A percentile compares a stretch with the other conserved stretches of the same genome.
phyloP scores from a whole-genome alignment of 2,797 vertebrate genomes.

The Neostethus bicornis region DNA sequence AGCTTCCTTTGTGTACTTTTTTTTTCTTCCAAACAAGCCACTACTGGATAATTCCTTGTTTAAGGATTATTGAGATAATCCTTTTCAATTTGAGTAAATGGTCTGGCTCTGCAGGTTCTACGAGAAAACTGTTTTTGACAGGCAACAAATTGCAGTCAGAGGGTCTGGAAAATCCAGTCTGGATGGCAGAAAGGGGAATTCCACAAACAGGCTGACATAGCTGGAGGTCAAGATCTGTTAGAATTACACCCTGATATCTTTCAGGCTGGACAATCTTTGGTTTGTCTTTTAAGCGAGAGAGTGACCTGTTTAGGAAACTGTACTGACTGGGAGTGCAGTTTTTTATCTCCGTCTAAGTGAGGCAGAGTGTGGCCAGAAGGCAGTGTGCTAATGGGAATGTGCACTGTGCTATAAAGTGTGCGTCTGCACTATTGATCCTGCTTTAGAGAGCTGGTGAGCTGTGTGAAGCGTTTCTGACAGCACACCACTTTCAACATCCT shows the following conservation, averaged over 20 bases:
- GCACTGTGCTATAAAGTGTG: conserved; percentile 58
- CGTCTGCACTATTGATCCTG: conserved; percentile 70
- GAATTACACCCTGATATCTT: conserved; percentile 38
- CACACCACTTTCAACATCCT: conserved; percentile 57
- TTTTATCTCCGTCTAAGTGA: conserved; percentile 63
- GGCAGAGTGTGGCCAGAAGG: conserved; percentile 70
- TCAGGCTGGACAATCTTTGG: conserved; percentile 28
- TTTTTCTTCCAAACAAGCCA: conserved; percentile 79
- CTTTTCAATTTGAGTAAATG: conserved; percentile 72
- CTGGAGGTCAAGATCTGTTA: conserved; percentile 65
- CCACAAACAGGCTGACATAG: conserved; percentile 47
- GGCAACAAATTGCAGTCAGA: conserved; percentile 64
- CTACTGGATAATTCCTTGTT: conserved; percentile 81
- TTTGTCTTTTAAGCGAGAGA: conserved; percentile 34
- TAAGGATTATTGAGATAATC: conserved; percentile 83
- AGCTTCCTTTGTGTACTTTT: conserved; percentile 60
- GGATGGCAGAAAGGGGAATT: conserved; percentile 54
- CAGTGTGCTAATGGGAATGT: conserved; percentile 67
- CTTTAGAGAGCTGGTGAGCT: conserved; percentile 75
- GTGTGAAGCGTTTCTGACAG: conserved; percentile 68
- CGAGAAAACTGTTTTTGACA: conserved; percentile 73
- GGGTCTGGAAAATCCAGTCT: conserved; percentile 53
- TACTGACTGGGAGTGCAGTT: conserved; percentile 33
- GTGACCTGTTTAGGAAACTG: conserved; percentile 47
- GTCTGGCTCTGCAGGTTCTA: conserved; percentile 60